Evolutionary conservation across 2,888 invertebrate genomes (phyloP), one percentile per base, ranked within the genome.

Genomic region (Heliothis peltigera): DNA sequence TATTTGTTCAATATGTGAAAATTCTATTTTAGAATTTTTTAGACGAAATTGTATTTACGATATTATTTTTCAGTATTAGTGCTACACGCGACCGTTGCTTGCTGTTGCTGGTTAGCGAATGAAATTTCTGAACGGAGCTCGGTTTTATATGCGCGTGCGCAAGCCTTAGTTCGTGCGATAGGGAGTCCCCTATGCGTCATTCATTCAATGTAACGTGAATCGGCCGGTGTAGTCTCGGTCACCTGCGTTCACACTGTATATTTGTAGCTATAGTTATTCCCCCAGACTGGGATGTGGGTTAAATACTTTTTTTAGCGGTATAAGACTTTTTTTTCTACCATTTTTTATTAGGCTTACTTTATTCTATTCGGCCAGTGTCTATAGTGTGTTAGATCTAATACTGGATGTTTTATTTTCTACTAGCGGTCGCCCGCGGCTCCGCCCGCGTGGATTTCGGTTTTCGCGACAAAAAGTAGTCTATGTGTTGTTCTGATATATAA

Each of bases 161-260:
- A 84, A 77, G 75, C 70, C 55, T 65, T 59, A 44, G 19, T 48
- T 18, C 32, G 74, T 59, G 70, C 71, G 81, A 82, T 82, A 79
- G 87, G 87, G 83, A 87, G 79, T 85, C 83, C 87, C 87, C 86
- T 83, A 64, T 77, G 84, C 82, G 84, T 85, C 85, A 86, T 62
- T 78, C 84, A 84, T 85, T 87, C 80, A 87, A n/a, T 43, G 49
- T 56, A 69, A 47, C 61, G 56, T 77, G 73, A 75, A 80, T 80
- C 58, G 73, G 43, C 44, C 54, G 25, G 52, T 52, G 58, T 42
- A 28, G 35, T 25, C 12, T 67, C 43, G 46, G 51, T 55, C 61
- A 70, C 66, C 73, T 72, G 64, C 58, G 54, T 12, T 19, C 62
- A 48, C 54, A 18, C 68, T 56, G 32, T 32, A 32, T 64, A 57